Evolutionary conservation across 1,140 invertebrate species (phyloP).

Genomic region (Cotesia chilonis): DNA sequence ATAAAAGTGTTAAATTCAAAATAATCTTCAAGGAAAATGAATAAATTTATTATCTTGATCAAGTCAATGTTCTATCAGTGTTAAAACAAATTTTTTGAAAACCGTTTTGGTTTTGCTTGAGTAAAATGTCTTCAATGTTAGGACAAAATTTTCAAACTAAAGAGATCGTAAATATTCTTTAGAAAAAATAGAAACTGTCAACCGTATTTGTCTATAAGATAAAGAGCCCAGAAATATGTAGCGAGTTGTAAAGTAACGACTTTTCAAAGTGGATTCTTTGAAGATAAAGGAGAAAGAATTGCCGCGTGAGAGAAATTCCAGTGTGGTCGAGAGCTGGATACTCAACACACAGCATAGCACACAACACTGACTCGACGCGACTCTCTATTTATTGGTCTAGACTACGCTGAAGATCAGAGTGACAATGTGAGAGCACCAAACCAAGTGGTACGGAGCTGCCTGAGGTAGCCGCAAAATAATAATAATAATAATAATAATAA

Average conservation of each 20-base stretch:
- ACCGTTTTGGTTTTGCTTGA: too few species aligned
- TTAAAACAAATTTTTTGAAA: too few species aligned
- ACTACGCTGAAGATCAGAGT: background rate
- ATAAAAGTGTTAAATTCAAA: too few species aligned
- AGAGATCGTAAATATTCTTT: too few species aligned
- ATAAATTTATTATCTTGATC: too few species aligned
- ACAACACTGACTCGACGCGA: slow-evolving; percentile 14
- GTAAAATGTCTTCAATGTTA: too few species aligned
- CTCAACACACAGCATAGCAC: background rate
- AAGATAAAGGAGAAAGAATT: slow-evolving; percentile 20
- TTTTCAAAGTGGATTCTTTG: background rate
- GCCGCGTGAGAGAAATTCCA: slow-evolving; percentile 35
- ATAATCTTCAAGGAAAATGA: too few species aligned
- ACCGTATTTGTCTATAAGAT: too few species aligned
- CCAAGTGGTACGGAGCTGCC: too few species aligned
- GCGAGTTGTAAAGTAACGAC: background rate
- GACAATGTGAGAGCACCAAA: background rate
- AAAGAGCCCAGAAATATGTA: background rate
- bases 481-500: background rate
- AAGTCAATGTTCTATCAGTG: too few species aligned
- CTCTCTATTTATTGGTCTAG: slow-evolving; percentile 38
- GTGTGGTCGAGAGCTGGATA: slow-evolving; percentile 15
- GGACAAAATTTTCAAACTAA: too few species aligned
- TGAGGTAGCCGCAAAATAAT: background rate
- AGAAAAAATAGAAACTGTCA: too few species aligned